Conservation (phyloP, 1,140 invertebrate genomes). For the Drosophila prosaltans region DNA sequence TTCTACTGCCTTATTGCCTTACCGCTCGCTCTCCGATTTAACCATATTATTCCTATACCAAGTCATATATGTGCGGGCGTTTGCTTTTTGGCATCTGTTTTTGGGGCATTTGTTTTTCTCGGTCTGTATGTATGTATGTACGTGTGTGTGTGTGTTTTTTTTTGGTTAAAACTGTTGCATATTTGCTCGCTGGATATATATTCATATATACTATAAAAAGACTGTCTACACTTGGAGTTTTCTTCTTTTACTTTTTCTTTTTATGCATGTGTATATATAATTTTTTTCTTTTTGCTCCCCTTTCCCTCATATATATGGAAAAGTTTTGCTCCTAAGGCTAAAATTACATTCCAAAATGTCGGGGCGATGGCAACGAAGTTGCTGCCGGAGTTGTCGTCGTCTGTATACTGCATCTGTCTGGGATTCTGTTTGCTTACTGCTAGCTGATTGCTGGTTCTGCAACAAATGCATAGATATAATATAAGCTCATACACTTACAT, state of each 20-base stretch:
- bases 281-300: slow-evolving; percentile 41
- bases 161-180: slow-evolving; percentile 67
- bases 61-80: slow-evolving; percentile 14
- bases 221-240: slow-evolving; percentile 22
- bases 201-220: slow-evolving; percentile 10
- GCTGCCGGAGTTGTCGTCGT: slow-evolving; percentile 44
- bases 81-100: slow-evolving; percentile 47
- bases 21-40: not conserved
- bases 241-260: not conserved
- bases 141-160: slow-evolving; percentile 18
- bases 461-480: slow-evolving; percentile 3
- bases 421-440: slow-evolving; percentile 21
- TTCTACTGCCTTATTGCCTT: no score
- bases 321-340: slow-evolving; percentile 66
- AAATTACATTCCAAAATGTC: slow-evolving; percentile 77
- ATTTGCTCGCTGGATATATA: slow-evolving; percentile 42
- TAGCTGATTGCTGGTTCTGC: slow-evolving; percentile 1
- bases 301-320: slow-evolving; percentile 27
- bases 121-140: slow-evolving; percentile 21
- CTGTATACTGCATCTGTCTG: slow-evolving; percentile 43
- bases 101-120: slow-evolving; percentile 51
- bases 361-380: slow-evolving; percentile 51
- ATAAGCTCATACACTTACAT: not conserved
- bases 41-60: not conserved
- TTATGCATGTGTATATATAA: not conserved